Conservation (phyloP, 2,797 vertebrate genomes). For the Merluccius polli region DNA sequence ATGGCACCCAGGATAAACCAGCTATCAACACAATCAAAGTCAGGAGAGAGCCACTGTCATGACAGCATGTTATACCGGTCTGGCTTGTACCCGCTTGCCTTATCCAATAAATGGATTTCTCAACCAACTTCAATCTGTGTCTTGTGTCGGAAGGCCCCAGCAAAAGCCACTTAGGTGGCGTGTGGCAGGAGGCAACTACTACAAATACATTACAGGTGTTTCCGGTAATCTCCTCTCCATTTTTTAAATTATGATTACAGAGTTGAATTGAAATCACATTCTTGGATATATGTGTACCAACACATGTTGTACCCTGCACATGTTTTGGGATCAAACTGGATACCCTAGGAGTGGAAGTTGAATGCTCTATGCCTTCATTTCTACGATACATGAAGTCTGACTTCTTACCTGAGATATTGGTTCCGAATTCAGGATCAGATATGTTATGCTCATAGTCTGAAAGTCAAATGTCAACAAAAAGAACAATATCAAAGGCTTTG, state of each 20-base stretch:
- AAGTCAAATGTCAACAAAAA: background rate
- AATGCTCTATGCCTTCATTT: background rate
- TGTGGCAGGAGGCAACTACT: too few species aligned
- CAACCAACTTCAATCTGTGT: too few species aligned
- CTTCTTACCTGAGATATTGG: background rate
- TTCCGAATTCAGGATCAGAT: background rate
- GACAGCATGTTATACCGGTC: too few species aligned
- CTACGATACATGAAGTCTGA: background rate
- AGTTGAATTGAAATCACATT: background rate
- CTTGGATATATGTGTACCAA: background rate
- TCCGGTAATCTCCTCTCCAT: background rate
- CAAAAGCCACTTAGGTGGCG: too few species aligned
- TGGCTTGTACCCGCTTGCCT: too few species aligned
- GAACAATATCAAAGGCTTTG: background rate
- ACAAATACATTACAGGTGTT: too few species aligned
- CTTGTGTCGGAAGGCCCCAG: too few species aligned
- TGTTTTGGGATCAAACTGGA: background rate
- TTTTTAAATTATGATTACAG: background rate
- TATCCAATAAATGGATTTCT: too few species aligned
- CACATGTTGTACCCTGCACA: background rate
- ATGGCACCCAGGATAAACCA: too few species aligned
- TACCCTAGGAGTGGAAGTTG: background rate
- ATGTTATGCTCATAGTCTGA: background rate
- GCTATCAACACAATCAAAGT: too few species aligned
- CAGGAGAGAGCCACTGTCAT: too few species aligned